phyloP scores from a whole-genome alignment of 2,113 vertebrate genomes.

The Anhinga anhinga region DNA sequence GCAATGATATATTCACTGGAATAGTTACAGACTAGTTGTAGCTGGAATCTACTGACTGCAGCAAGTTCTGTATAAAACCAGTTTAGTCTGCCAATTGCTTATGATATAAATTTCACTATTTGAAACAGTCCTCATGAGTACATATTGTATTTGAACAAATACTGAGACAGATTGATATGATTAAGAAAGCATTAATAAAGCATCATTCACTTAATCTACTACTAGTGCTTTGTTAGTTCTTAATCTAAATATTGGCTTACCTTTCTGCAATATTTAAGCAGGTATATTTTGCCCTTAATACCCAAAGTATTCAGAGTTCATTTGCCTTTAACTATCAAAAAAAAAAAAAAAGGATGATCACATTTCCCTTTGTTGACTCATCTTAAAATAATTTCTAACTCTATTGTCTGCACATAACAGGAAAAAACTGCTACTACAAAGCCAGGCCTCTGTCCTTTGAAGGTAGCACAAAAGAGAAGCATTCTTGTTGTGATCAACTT shows the following conservation, averaged over 20 bases:
- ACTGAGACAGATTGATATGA: neutral
- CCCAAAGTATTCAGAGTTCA: neutral
- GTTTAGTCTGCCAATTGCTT: neutral
- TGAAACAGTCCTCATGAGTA: neutral
- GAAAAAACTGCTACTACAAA: neutral
- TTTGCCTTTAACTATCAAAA: neutral
- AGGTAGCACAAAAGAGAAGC: neutral
- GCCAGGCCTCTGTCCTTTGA: neutral
- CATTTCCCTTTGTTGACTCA: neutral
- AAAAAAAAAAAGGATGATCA: neutral
- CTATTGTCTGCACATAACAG: neutral
- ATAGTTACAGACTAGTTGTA: neutral
- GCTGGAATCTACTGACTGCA: neutral
- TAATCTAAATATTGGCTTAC: neutral
- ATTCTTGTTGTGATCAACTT: neutral
- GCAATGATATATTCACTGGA: neutral
- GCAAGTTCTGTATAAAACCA: neutral
- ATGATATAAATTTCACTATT: neutral
- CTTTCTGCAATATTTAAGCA: neutral
- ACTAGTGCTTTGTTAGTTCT: neutral
- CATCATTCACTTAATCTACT: neutral
- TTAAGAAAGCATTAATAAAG: neutral
- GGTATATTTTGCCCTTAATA: neutral
- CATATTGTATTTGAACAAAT: conserved; percentile 36
- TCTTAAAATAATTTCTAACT: neutral